Conservation (phyloP, 2,888 invertebrate genomes). For the Drosophila niveifrons region DNA sequence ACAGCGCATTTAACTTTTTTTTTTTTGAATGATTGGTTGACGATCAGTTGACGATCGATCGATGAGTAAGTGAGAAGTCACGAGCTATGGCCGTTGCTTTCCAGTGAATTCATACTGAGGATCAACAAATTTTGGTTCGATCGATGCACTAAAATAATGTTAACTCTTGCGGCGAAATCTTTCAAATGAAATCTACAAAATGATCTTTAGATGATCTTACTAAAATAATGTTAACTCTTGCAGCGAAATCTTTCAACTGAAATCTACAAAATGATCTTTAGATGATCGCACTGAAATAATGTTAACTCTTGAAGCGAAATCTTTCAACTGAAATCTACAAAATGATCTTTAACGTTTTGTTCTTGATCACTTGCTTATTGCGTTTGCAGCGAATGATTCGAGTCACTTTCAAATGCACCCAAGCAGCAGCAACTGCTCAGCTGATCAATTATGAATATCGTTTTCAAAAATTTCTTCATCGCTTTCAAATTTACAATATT, state of each 20-base stretch:
- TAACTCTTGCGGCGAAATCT: too few species aligned
- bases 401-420: background rate
- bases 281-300: background rate
- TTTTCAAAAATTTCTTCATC: background rate
- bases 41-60: conserved; percentile 23
- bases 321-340: background rate
- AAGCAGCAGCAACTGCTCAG: background rate
- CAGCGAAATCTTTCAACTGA: background rate
- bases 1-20: background rate
- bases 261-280: background rate
- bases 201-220: too few species aligned
- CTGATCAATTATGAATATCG: background rate
- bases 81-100: too few species aligned
- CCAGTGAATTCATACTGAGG: too few species aligned
- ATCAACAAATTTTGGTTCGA: too few species aligned
- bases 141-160: too few species aligned
- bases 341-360: background rate
- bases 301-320: too few species aligned
- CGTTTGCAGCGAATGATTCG: background rate
- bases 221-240: too few species aligned
- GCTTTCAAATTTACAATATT: too few species aligned
- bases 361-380: background rate
- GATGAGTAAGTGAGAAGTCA: conserved; percentile 19
- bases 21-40: background rate
- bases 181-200: too few species aligned